phyloP scores from a whole-genome alignment of 2,888 invertebrate genomes.

The Parascotia fuliginaria region DNA sequence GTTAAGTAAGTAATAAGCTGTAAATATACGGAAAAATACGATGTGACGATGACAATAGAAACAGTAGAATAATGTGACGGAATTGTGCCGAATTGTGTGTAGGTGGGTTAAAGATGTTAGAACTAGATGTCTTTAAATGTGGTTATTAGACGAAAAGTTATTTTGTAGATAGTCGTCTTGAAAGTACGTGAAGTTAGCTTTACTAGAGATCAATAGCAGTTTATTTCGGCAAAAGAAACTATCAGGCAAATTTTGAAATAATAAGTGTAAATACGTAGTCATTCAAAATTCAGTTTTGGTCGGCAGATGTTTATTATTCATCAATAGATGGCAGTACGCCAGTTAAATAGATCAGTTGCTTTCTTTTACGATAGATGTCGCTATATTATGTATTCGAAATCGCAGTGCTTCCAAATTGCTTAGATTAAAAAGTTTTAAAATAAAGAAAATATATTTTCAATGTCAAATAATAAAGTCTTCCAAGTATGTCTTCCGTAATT shows the following conservation, averaged over 20 bases:
- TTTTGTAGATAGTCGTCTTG: neutral
- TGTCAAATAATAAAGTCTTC: conserved; percentile 70
- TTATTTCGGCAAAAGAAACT: conserved; percentile 45
- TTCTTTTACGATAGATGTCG: conserved; percentile 17
- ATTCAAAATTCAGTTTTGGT: neutral
- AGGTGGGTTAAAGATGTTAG: conserved; percentile 8
- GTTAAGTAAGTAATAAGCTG: conserved; percentile 14
- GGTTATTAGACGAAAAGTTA: conserved; percentile 4
- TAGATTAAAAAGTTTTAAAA: conserved; percentile 18
- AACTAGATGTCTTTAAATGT: conserved; percentile 17
- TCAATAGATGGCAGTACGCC: conserved; percentile 44
- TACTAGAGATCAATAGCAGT: conserved; percentile 48
- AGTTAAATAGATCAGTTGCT: conserved; percentile 19
- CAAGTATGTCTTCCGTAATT: conserved; percentile 55
- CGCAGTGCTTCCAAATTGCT: conserved; percentile 52
- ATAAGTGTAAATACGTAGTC: conserved; percentile 73
- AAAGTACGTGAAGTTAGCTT: conserved; percentile 26
- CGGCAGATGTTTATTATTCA: conserved; percentile 16
- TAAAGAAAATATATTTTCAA: conserved; percentile 72
- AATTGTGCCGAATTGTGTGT: conserved; percentile 24
- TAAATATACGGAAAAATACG: conserved; percentile 37
- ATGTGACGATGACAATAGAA: conserved; percentile 81
- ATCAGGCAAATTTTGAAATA: conserved; percentile 73
- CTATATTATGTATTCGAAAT: conserved; percentile 33
- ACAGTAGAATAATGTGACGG: conserved; percentile 46